These are phyloP conservation scores for Percopsis transmontana DNA, from an alignment of 2,113 vertebrate species.

Conservation along the genomic window DNA sequence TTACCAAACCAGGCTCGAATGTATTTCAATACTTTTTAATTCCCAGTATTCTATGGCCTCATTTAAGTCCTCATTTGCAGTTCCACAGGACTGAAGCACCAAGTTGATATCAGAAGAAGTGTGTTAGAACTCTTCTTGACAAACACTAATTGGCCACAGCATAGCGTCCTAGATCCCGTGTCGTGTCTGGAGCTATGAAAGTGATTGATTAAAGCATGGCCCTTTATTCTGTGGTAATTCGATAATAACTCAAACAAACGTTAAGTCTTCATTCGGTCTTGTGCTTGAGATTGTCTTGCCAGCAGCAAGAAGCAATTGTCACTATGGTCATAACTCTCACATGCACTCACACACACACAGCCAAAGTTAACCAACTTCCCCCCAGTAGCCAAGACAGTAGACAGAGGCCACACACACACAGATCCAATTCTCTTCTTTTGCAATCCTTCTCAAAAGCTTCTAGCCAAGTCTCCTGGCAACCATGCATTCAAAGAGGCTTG, in stretches of 20 bases:
- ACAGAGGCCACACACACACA: slow-evolving; percentile 42
- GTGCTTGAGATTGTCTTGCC: not conserved
- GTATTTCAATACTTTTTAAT: too few species aligned
- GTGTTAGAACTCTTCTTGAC: too few species aligned
- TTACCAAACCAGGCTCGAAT: too few species aligned
- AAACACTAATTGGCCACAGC: too few species aligned
- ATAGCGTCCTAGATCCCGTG: too few species aligned
- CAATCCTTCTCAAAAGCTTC: slow-evolving; percentile 66
- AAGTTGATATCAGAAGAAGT: too few species aligned
- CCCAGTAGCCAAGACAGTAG: slow-evolving; percentile 43
- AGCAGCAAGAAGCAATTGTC: slow-evolving; percentile 38
- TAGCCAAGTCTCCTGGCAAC: slow-evolving; percentile 78
- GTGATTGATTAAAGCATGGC: not conserved
- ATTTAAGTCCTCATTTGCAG: too few species aligned
- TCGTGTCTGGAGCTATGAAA: too few species aligned
- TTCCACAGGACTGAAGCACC: too few species aligned
- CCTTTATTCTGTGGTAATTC: slow-evolving; percentile 21
- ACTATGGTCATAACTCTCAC: slow-evolving; percentile 18
- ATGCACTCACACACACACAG: slow-evolving; percentile 37
- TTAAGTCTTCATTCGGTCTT: slow-evolving; percentile 5
- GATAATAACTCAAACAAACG: slow-evolving; percentile 34
- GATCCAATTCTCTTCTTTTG: slow-evolving; percentile 61
- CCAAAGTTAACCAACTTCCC: slow-evolving; percentile 56
- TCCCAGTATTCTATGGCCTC: too few species aligned
- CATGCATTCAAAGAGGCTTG: slow-evolving; percentile 59